Evolutionary conservation across 2,113 vertebrate genomes (phyloP).

Genomic region (Agelaius tricolor): DNA sequence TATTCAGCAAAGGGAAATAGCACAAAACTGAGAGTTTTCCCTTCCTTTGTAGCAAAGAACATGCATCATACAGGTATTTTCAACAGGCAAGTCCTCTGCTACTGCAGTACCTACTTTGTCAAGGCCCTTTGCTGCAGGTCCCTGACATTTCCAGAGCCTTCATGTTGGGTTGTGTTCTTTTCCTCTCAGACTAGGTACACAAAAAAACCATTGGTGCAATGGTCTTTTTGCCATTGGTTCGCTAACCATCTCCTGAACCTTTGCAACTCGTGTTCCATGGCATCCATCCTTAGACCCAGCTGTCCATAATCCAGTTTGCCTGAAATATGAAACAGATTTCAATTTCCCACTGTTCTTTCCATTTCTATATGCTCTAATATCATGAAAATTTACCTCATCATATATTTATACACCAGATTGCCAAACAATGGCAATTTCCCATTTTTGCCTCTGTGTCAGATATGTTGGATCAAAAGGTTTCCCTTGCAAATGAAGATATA

Average conservation of each 20-base stretch:
- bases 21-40: background rate
- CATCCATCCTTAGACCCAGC: background rate
- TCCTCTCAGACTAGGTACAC: background rate
- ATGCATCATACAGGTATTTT: background rate
- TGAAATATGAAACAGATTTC: background rate
- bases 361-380: background rate
- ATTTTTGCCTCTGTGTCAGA: background rate
- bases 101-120: background rate
- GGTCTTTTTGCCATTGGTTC: background rate
- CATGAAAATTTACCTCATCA: background rate
- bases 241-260: background rate
- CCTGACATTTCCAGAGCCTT: background rate
- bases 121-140: background rate
- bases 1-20: background rate
- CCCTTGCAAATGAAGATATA: background rate
- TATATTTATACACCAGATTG: background rate
- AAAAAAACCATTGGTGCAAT: background rate
- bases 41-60: background rate
- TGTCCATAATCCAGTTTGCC: background rate
- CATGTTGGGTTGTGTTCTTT: background rate
- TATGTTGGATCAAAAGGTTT: background rate
- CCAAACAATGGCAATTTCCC: background rate
- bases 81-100: background rate
- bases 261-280: fast-evolving
- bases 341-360: background rate